Evolutionary conservation across 2,113 vertebrate genomes (phyloP), one percentile per base, ranked within the genome.

Genomic region (Colinus virginianus): DNA sequence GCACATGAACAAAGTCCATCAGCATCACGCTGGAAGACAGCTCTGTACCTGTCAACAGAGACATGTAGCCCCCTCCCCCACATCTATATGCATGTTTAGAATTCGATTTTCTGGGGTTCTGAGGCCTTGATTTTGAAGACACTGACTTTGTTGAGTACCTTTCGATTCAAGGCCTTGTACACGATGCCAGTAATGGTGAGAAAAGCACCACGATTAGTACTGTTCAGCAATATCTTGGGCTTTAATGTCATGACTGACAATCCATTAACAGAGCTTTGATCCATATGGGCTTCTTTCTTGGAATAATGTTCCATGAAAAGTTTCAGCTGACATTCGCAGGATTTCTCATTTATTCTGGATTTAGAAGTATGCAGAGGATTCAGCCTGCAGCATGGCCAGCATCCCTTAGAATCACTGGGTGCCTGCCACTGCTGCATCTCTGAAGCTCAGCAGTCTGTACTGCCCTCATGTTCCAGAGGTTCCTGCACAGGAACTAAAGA

Each of bases 111-210:
- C 43, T 64, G 45, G 6, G 13, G 26, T 17, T 81, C 36, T 13
- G 28, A 6, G 66, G 13, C 21, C 56, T 7, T 42, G 53, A 45
- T 61, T 81, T 68, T 80, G 48, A 84, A 80, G 34, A 56, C 21
- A 87, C 3, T 26, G 49, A 63, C 12, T 42, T 36, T 3, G 1
- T 18, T 64, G 22, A 90, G 78, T 55, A 45, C 8, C 48, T 83
- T 79, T 68, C 63, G 46, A 49, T 63, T 71, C 58, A 82, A 75
- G 19, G 14, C 9, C 20, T 75, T 17, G 11, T 14, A 17, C 8
- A 5, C 32, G 59, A 42, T 6, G 67, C 15, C 0, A 0, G 34
- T 19, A 22, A 74, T 7, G 13, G 16, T 56, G 7, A 5, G 34
- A 78, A 80, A 87, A 16, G 13, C 34, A 66, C 30, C 11, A n/a